phyloP scores from a whole-genome alignment of 1,140 invertebrate species.

The Sipha flava region DNA sequence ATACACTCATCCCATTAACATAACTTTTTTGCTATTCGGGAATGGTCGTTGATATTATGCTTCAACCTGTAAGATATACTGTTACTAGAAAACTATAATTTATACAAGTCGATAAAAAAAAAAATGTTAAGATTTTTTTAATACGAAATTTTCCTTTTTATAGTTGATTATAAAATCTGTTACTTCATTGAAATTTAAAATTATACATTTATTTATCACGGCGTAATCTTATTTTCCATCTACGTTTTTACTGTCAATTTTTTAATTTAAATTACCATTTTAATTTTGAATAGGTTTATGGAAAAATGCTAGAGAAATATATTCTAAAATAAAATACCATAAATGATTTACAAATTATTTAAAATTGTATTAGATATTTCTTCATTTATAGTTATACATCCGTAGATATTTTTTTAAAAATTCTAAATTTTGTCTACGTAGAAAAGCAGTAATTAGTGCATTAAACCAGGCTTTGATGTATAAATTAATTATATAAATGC shows the following conservation, averaged over 20 bases:
- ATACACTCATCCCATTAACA: too few species aligned
- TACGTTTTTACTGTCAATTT: not conserved
- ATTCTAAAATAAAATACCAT: not conserved
- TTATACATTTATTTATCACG: not conserved
- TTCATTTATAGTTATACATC: too few species aligned
- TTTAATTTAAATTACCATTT: not conserved
- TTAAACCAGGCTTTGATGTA: too few species aligned
- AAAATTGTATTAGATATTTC: too few species aligned
- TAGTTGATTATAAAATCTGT: not conserved
- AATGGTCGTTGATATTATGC: too few species aligned
- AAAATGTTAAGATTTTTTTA: not conserved
- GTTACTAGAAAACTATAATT: not conserved
- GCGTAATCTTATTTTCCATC: not conserved
- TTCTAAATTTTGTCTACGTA: too few species aligned
- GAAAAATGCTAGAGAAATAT: not conserved
- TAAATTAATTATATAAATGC: too few species aligned
- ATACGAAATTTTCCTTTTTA: not conserved
- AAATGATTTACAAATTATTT: not conserved
- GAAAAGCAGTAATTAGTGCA: too few species aligned
- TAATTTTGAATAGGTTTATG: not conserved
- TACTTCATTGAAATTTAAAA: not conserved
- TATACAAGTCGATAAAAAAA: not conserved
- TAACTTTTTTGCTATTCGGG: too few species aligned
- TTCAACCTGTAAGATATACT: too few species aligned
- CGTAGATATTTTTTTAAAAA: too few species aligned